Conservation (phyloP, 1,140 invertebrate genomes). For the Heterodera carotae region DNA sequence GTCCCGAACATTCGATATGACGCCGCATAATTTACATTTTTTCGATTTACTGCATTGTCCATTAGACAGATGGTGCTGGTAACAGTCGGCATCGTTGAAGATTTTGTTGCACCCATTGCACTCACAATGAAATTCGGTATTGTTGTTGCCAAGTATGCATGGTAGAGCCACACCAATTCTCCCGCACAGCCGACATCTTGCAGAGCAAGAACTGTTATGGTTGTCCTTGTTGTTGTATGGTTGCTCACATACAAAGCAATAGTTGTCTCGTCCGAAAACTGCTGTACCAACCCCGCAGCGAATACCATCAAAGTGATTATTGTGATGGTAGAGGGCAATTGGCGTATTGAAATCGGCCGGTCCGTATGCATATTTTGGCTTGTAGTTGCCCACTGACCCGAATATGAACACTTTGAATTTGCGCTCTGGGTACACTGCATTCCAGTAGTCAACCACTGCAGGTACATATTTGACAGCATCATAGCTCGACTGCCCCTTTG, state of each 20-base stretch:
- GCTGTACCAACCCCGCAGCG: neutral
- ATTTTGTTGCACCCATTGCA: conserved; percentile 9
- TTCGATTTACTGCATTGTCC: neutral
- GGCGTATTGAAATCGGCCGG: neutral
- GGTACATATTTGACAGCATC: too few relatives aligned
- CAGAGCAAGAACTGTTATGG: neutral
- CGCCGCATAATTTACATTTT: conserved; percentile 6
- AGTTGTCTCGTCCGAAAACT: neutral
- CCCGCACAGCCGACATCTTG: neutral
- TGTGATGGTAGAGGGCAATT: neutral
- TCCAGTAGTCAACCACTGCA: neutral
- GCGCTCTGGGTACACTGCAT: neutral
- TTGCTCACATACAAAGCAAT: conserved; percentile 11
- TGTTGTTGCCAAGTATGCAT: conserved; percentile 4
- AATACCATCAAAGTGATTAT: too few relatives aligned
- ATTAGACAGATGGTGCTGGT: neutral
- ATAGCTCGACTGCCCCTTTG: too few relatives aligned
- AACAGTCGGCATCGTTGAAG: neutral
- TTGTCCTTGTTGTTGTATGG: neutral
- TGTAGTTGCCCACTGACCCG: neutral
- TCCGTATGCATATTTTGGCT: neutral
- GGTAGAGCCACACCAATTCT: neutral
- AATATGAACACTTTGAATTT: conserved; percentile 10
- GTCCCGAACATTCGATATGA: neutral
- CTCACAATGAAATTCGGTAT: too few relatives aligned